Evolutionary conservation across 2,113 vertebrate genomes (phyloP).

Genomic region (Bufo gargarizans): DNA sequence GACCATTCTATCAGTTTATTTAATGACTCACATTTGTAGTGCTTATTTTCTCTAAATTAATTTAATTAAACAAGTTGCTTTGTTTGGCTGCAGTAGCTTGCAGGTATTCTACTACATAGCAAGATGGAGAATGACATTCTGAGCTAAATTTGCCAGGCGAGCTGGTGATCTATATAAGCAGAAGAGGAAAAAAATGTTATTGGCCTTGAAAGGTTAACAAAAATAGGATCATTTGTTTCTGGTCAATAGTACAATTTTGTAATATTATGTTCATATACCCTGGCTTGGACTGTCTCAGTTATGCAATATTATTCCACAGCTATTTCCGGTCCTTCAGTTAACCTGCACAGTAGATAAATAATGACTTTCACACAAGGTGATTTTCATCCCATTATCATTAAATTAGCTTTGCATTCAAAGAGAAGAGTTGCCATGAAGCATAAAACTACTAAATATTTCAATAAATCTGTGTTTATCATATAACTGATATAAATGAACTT

Average conservation of each 20-base stretch:
- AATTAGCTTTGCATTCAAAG: slow-evolving; percentile 24
- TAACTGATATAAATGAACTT: slow-evolving; percentile 21
- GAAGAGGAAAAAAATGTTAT: background rate
- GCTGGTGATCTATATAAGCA: background rate
- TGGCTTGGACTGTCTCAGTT: background rate
- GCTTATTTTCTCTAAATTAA: too few relatives aligned
- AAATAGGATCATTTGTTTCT: background rate
- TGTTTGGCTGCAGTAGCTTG: too few relatives aligned
- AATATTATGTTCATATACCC: background rate
- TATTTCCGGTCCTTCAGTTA: background rate
- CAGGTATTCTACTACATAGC: too few relatives aligned
- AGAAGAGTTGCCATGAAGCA: background rate
- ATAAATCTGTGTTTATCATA: slow-evolving; percentile 5
- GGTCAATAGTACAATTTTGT: background rate
- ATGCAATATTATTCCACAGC: background rate
- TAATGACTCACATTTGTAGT: too few relatives aligned
- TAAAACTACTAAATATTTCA: slow-evolving; percentile 22
- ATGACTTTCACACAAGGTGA: background rate
- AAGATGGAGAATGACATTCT: too few relatives aligned
- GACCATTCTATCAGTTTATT: too few relatives aligned
- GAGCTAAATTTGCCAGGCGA: too few relatives aligned
- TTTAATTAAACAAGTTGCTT: too few relatives aligned
- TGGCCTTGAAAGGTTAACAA: background rate
- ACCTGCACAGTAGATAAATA: background rate
- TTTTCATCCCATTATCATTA: background rate